Percentiles rank a stretch among this genome's conserved stretches.
These are phyloP conservation scores for Raphicerus campestris DNA, from an alignment of 2,113 vertebrate species.

Conservation along the genomic window DNA sequence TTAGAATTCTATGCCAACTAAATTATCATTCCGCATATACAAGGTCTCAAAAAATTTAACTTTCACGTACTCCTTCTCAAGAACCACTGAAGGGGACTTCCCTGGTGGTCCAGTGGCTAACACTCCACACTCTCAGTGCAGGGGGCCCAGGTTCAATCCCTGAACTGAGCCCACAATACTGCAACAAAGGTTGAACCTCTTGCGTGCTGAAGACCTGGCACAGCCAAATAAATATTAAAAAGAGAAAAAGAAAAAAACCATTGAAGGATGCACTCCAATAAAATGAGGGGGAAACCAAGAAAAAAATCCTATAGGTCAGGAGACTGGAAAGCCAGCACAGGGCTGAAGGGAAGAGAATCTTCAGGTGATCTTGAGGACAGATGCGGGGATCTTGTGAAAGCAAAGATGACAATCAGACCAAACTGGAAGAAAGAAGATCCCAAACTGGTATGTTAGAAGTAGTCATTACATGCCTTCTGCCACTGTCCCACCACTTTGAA, in stretches of 20 bases:
- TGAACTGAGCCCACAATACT: neutral
- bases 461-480: neutral
- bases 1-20: neutral
- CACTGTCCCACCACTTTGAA: neutral
- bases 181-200: neutral
- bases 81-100: neutral
- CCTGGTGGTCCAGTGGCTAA: neutral
- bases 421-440: neutral
- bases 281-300: neutral
- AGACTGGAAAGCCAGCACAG: neutral
- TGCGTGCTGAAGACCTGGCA: neutral
- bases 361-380: neutral
- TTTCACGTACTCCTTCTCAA: neutral
- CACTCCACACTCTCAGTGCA: neutral
- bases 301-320: neutral
- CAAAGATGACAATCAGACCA: neutral
- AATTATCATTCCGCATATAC: neutral
- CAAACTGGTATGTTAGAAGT: neutral
- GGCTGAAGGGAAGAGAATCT: neutral
- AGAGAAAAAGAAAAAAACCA: neutral
- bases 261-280: neutral
- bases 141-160: neutral
- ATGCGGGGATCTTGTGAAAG: neutral
- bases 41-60: neutral
- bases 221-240: neutral